Evolutionary conservation across 2,888 invertebrate species (phyloP), one percentile per base, ranked within the genome.

Genomic region (Acleris holmiana): DNA sequence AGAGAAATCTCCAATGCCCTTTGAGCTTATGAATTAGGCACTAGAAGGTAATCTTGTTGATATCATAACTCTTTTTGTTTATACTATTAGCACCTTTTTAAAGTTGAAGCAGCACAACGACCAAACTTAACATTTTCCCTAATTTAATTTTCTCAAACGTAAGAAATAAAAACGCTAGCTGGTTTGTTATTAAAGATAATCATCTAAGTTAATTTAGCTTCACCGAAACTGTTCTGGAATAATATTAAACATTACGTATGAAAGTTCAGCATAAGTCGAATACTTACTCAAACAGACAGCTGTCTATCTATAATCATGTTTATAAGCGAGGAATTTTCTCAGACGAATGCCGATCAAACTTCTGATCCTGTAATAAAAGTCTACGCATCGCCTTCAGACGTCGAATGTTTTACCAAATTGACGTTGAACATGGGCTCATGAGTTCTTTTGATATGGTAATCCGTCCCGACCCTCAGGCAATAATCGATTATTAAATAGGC

Each of bases 401-500:
- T 73, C 74, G 74, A 86, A 87, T 86, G 84, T 84, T 86, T 86
- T 80, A 84, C 83, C 74, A 88, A 88, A 87, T 88, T 88, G 86
- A 84, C 79, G 84, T 78, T 72, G 82, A 83, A 82, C 85, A 84
- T 79, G 82, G 84, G 85, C 85, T 87, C 84, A 84, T 81, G 80
- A 82, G 82, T 85, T 85, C 89, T 88, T 87, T 91, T 90, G 90
- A 90, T 89, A 90, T 91, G 90, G 87, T 90, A 90, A 91, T 90
- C 82, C 82, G 75, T 73, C 75, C 80, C 74, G 77, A 78, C 83
- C 87, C 83, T 81, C 74, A 71, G 79, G 85, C 81, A 80, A 86
- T 87, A 87, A 89, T 88, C 88, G 88, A 90, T 89, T 91, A 90
- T 89, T 88, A 89, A 88, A 89, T 85, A 86, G 86, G 83, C 82